phyloP scores from a whole-genome alignment of 1,140 invertebrate genomes.

The Drosophila tani region DNA sequence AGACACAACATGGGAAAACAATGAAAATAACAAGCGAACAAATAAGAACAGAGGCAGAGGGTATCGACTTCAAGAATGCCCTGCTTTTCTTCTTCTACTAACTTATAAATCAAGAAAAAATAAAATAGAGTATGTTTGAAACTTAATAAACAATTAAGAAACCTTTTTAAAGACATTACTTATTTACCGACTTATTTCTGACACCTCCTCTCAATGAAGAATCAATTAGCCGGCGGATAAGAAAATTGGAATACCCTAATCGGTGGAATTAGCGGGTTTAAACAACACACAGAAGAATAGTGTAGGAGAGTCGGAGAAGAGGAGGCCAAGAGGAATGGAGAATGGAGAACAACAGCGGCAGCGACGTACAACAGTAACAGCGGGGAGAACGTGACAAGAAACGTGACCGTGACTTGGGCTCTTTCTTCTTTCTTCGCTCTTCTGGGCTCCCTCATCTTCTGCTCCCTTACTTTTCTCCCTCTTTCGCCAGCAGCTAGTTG shows the following conservation, averaged over 20 bases:
- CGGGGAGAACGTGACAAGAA: conserved; percentile 72
- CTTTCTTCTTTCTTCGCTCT: conserved; percentile 8
- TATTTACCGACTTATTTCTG: neutral
- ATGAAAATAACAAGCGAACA: conserved; percentile 23
- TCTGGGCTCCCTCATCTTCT: neutral
- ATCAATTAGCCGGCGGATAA: conserved; percentile 34
- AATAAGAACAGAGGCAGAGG: conserved; percentile 3
- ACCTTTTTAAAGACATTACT: too few relatives aligned
- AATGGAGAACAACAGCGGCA: conserved; percentile 23
- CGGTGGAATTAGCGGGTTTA: conserved; percentile 13
- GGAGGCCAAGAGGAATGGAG: neutral
- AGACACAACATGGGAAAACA: conserved; percentile 16
- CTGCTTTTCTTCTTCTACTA: neutral
- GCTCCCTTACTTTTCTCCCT: neutral
- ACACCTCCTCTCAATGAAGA: conserved; percentile 20
- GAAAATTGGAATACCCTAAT: conserved; percentile 24
- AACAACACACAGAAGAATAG: conserved; percentile 17
- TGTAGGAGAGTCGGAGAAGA: conserved; percentile 13
- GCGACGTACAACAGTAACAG: conserved; percentile 14
- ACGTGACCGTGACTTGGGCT: conserved; percentile 77
- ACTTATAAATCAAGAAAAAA: too few relatives aligned
- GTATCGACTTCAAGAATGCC: neutral
- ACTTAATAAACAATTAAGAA: too few relatives aligned
- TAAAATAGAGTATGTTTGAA: neutral
- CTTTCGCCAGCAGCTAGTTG: conserved; percentile 2